Percentiles rank a stretch among this genome's conserved stretches.
These are phyloP conservation scores for Dysmachus trigonus DNA, from an alignment of 2,888 invertebrate genomes.

Conservation along the genomic window DNA sequence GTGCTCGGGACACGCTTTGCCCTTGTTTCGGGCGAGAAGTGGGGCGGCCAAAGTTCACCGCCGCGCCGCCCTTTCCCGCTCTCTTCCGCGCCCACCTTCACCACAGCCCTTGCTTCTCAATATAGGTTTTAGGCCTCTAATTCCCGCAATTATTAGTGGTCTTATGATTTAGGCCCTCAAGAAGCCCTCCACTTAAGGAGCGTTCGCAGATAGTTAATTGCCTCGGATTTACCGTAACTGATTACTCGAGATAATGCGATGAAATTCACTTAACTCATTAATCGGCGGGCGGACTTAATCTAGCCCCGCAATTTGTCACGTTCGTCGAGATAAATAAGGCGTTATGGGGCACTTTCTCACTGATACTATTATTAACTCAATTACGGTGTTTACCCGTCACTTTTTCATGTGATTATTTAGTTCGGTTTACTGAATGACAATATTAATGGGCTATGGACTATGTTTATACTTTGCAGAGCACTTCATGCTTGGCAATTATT, in stretches of 20 bases:
- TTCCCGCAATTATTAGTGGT: slow-evolving; percentile 8
- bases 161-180: background rate
- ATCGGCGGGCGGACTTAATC: background rate
- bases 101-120: background rate
- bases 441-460: background rate
- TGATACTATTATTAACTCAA: background rate
- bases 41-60: background rate
- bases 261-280: slow-evolving; percentile 26
- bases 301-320: background rate
- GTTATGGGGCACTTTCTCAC: background rate
- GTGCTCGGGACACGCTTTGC: background rate
- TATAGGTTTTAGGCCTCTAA: background rate
- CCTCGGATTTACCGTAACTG: background rate
- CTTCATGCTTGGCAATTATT: background rate
- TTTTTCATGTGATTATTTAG: background rate
- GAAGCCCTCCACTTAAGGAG: background rate
- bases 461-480: background rate
- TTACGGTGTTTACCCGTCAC: background rate
- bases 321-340: background rate
- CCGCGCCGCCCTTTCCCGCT: background rate
- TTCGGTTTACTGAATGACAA: background rate
- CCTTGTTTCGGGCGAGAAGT: background rate
- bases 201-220: background rate
- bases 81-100: too few species aligned
- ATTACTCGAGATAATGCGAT: background rate